Conservation (phyloP, 2,113 vertebrate genomes). For the Gobio gobio region DNA sequence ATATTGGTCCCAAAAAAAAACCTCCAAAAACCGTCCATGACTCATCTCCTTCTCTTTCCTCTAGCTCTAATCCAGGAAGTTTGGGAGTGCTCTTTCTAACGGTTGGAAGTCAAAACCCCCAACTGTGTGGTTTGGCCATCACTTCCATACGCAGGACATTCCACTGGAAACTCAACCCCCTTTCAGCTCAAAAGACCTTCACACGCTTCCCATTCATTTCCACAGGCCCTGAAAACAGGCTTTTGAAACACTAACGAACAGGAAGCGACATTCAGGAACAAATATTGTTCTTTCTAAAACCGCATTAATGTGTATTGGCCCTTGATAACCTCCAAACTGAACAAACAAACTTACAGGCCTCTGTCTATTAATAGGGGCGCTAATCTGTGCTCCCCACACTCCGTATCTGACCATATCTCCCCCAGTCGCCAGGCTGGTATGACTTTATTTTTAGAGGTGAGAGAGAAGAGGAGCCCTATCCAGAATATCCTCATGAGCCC, state of each 20-base stretch:
- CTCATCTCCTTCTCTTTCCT: constrained; percentile 20
- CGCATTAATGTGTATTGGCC: neutral
- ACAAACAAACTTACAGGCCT: neutral
- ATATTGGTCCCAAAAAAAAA: neutral
- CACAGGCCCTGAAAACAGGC: constrained; percentile 7
- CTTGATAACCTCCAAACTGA: constrained; percentile 3
- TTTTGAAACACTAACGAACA: neutral
- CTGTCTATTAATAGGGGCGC: constrained; percentile 22
- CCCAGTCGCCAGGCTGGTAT: constrained; percentile 24
- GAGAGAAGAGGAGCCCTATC: constrained; percentile 21
- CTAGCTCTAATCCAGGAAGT: constrained; percentile 10
- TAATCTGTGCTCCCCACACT: constrained; percentile 17
- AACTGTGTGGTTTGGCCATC: neutral
- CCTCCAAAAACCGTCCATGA: constrained; percentile 4
- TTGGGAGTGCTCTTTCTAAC: constrained; percentile 10
- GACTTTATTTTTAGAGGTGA: constrained; percentile 40
- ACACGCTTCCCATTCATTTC: constrained; percentile 16
- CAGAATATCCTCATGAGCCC: constrained; percentile 12
- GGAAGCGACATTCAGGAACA: neutral
- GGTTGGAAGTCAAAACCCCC: constrained; percentile 28
- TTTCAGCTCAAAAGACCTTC: neutral
- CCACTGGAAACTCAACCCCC: constrained; percentile 21
- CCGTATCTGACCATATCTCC: constrained; percentile 42
- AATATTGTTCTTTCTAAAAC: neutral
- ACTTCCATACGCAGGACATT: neutral